Evolutionary conservation across 2,797 vertebrate genomes (phyloP), one percentile per base, ranked within the genome.

Genomic region (Scarus forsteni): DNA sequence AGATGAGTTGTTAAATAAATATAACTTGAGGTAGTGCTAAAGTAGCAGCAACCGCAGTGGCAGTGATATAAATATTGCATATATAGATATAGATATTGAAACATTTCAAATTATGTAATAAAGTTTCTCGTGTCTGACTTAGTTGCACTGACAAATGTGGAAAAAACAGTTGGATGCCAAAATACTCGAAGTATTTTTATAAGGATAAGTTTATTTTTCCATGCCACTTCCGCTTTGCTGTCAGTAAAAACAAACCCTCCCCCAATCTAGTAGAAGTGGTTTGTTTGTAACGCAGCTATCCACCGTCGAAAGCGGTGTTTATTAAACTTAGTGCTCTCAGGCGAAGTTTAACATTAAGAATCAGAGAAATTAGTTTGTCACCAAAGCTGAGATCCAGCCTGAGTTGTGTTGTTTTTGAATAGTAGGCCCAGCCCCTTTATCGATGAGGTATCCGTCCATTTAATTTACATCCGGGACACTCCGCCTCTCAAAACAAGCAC

Each of bases 161-260:
- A n/a, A n/a, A 44, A 43, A 44, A 13, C 11, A 14, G 12, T 6
- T 44, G 11, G 12, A 13, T 1, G 12, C 11, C 10, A 13, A 43
- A 43, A 43, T 8, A 8, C 9, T 40, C 39, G 4, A 27, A 27
- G 27, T 27, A 27, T 27, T 27, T 27, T 27, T 27, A 27, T 27
- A 27, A 27, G 6, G 7, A 45, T n/a, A 45, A 6, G 7, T n/a
- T 48, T 18, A 12, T 45, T 45, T 18, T 3, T 16, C n/a, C 14
- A 8, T 0, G 12, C 3, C 11, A 80, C 76, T 90, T 92, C 88
- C 85, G 89, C 73, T 36, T 89, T 85, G 79, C 40, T 86, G 85
- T 85, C 78, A 63, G 52, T 64, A 59, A 12, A 77, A 78, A 77
- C 36, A 79, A 80, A 79, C 81, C 70, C 86, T 44, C 82, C 73